These are phyloP conservation scores for Accipiter cooperii DNA, from an alignment of 2,113 vertebrate genomes.

Conservation along the genomic window DNA sequence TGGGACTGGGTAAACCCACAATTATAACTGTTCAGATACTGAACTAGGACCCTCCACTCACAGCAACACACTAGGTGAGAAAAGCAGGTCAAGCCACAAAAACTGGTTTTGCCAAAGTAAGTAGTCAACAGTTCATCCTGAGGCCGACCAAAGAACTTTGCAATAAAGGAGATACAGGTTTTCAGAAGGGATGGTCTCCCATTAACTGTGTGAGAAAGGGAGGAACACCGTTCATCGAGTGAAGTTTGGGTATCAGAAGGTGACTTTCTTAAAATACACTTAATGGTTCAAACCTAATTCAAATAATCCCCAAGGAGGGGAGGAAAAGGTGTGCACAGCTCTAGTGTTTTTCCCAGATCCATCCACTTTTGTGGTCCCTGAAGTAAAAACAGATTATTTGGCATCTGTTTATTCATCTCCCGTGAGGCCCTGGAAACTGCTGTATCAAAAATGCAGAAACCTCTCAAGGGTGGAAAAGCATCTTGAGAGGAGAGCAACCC, in stretches of 20 bases:
- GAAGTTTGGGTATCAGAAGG: not conserved
- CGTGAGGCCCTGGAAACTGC: not conserved
- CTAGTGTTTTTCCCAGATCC: not conserved
- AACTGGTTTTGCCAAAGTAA: not conserved
- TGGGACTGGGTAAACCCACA: not conserved
- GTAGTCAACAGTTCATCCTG: not conserved
- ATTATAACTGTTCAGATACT: not conserved
- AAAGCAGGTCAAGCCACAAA: not conserved
- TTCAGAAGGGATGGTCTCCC: not conserved
- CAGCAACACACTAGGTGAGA: not conserved
- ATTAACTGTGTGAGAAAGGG: not conserved
- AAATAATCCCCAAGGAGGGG: not conserved
- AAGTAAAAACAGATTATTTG: not conserved
- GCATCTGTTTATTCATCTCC: not conserved
- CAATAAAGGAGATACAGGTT: not conserved
- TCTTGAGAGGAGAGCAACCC: not conserved
- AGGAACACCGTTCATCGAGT: not conserved
- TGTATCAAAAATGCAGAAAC: slow-evolving; percentile 33
- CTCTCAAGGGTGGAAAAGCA: not conserved
- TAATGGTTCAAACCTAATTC: not conserved
- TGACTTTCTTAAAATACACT: not conserved
- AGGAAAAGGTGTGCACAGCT: not conserved
- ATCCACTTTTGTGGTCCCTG: not conserved
- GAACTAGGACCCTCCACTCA: not conserved
- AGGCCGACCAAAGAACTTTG: not conserved